Percentiles rank a stretch among this genome's conserved stretches.
Evolutionary conservation across 2,888 invertebrate species (phyloP).

Genomic region (Plagiodera versicolora): DNA sequence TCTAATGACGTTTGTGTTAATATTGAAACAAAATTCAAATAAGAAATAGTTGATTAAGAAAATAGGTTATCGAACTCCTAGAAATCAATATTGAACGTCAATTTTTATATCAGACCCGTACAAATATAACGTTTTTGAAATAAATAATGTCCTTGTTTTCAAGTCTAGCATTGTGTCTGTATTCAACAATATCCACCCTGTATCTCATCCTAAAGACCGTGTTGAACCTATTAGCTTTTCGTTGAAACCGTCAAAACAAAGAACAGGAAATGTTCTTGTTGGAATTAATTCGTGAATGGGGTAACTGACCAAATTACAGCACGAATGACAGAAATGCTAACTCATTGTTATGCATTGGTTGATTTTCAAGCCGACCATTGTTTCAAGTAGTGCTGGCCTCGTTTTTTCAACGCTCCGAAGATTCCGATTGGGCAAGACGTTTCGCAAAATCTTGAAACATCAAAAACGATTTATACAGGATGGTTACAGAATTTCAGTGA

Average conservation of each 20-base stretch:
- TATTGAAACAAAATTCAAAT: too few species aligned
- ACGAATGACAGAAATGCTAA: neutral
- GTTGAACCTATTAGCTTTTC: neutral
- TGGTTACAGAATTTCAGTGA: too few species aligned
- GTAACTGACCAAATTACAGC: conserved; percentile 15
- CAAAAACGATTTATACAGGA: too few species aligned
- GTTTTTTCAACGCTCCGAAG: neutral
- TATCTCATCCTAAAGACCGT: neutral
- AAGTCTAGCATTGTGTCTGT: too few species aligned
- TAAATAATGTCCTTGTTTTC: too few species aligned
- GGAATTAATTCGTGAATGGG: conserved; percentile 8
- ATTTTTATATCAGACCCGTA: too few species aligned
- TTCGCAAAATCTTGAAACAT: too few species aligned
- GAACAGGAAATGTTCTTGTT: conserved; percentile 3
- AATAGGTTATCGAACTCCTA: too few species aligned
- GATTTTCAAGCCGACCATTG: neutral
- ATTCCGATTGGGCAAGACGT: neutral
- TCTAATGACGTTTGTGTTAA: too few species aligned
- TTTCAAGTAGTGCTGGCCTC: neutral
- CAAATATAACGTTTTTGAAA: too few species aligned
- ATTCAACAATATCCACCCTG: neutral
- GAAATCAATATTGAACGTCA: too few species aligned
- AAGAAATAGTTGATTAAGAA: too few species aligned
- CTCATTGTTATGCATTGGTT: conserved; percentile 6
- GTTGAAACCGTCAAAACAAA: conserved; percentile 8